phyloP scores from a whole-genome alignment of 1,140 invertebrate species.

The Heliconius hermathena region DNA sequence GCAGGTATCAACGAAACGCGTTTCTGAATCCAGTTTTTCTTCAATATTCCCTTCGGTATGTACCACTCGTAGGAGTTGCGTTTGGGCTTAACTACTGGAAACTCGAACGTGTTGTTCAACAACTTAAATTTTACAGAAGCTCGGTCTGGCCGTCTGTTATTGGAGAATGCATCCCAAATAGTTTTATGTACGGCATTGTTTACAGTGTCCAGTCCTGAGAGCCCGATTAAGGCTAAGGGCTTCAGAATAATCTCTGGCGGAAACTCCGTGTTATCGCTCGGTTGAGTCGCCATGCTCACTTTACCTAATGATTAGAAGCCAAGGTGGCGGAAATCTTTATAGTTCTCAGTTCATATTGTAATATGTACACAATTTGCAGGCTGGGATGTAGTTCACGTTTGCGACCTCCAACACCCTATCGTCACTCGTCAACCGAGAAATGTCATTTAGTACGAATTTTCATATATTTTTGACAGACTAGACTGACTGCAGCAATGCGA shows the following conservation, averaged over 20 bases:
- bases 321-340: constrained; percentile 19
- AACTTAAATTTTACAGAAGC: constrained; percentile 93
- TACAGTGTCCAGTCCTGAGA: constrained; percentile 92
- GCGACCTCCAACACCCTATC: constrained; percentile 56
- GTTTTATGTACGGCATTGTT: constrained; percentile 93
- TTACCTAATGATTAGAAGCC: constrained; percentile 20
- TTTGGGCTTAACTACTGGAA: constrained; percentile 95
- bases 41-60: constrained; percentile 97
- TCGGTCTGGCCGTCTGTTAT: constrained; percentile 89
- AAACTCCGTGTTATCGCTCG: constrained; percentile 84
- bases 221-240: constrained; percentile 91
- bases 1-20: constrained; percentile 95
- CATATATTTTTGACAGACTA: constrained; percentile 12
- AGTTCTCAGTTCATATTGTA: constrained; percentile 54
- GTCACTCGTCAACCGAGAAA: constrained; percentile 48
- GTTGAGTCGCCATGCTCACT: constrained; percentile 70
- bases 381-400: constrained; percentile 40
- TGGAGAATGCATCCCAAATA: constrained; percentile 96
- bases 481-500: constrained; percentile 12
- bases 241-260: constrained; percentile 89
- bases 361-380: constrained; percentile 35
- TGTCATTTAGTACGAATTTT: constrained; percentile 16
- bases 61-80: constrained; percentile 97
- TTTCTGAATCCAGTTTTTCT: constrained; percentile 97
- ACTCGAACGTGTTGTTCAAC: constrained; percentile 89